Evolutionary conservation across 2,113 vertebrate genomes (phyloP), one percentile per base, ranked within the genome.

Genomic region (Amphiprion percula): DNA sequence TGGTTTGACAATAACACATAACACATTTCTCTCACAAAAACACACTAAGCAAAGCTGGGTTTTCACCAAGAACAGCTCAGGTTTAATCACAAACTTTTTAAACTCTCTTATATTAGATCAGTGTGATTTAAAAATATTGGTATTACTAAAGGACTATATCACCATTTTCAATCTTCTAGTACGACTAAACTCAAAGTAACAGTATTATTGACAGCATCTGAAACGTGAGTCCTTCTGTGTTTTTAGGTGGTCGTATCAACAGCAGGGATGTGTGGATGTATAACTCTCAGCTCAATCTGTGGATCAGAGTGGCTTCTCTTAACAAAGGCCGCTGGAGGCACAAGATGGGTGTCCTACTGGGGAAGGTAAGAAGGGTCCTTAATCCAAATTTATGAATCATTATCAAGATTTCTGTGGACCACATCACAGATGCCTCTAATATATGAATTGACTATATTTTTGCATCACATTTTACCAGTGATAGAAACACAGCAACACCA

Each of bases 311-410:
- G 86, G 98, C 98, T 53, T 98, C 97, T 81, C 94, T 99, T 54
- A 98, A 98, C 95, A 99, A 98, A 94, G 98, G 98, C 70, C 95
- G 98, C 86, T 99, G 98, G 97, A 96, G 98, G 85, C 98, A 99
- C 91, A 99, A 99, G 94, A 99, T 99, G 98, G 96, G 97, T 26
- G 97, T 99, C 61, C 95, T 99, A 19, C 96, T 99, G 84, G 98
- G 98, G 76, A 99, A 99, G 96, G 98, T 99, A 94, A 96, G 94
- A 16, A 61, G 19, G 12, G 47, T 30, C 1, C 30, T 37, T 9
- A 41, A 41, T 10, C 39, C 39, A 41, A 41, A 41, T 2, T 44
- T 44, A 15, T 37, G 33, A 37, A 37, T 37, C 8, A 37, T 9
- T 37, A 37, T 37, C 33, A 1, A 1, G 33, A 37, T 37, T 37